phyloP scores from a whole-genome alignment of 2,113 vertebrate species.

The Blennius ocellaris region DNA sequence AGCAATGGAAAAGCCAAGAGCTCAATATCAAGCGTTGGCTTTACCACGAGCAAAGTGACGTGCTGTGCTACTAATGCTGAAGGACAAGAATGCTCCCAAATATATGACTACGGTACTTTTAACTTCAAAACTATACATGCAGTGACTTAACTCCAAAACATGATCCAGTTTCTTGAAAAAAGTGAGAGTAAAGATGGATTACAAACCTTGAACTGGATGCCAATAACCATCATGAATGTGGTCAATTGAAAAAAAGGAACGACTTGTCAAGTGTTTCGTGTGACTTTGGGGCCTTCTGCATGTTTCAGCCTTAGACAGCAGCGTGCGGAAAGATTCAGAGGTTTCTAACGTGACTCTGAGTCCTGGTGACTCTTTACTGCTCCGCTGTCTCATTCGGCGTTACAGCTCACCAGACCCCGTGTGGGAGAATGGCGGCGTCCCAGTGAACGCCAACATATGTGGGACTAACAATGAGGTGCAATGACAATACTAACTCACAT shows the following conservation, averaged over 20 bases:
- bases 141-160: background rate
- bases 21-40: rapidly evolving
- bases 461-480: constrained; percentile 32
- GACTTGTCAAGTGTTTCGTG: background rate
- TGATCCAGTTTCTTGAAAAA: background rate
- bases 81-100: constrained; percentile 73
- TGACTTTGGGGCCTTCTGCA: background rate
- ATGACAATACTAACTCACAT: background rate
- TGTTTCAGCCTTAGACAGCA: constrained; percentile 53
- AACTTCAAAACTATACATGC: rapidly evolving
- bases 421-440: constrained; percentile 45
- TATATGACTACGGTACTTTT: constrained; percentile 77
- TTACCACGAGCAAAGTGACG: background rate
- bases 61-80: constrained; percentile 78
- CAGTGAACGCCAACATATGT: rapidly evolving
- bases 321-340: background rate
- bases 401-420: rapidly evolving
- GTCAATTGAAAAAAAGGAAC: background rate
- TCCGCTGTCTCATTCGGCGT: constrained; percentile 35
- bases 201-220: background rate
- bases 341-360: constrained; percentile 50
- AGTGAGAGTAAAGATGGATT: background rate
- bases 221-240: background rate
- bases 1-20: rapidly evolving
- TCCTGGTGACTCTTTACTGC: constrained; percentile 68